A percentile compares a stretch with the other conserved stretches of the same genome.
phyloP scores from a whole-genome alignment of 2,797 vertebrate species.

The Rhabdophis nuchalis region DNA sequence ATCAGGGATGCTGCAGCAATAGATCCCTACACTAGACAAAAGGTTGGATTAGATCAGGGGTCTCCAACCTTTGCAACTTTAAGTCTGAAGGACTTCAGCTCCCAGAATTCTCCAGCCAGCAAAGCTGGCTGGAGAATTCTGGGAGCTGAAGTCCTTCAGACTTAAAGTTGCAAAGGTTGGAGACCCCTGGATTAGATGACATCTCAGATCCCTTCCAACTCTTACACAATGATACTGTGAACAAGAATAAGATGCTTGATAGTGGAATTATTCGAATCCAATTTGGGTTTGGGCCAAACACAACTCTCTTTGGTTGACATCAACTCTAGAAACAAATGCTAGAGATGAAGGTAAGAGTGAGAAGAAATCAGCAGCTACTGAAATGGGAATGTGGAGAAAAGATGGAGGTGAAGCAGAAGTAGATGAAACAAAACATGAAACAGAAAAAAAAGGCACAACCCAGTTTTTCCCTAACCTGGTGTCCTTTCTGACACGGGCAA shows the following conservation, averaged over 20 bases:
- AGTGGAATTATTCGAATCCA: background rate
- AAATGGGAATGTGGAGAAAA: background rate
- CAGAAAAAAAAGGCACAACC: background rate
- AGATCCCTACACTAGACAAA: background rate
- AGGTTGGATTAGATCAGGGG: background rate
- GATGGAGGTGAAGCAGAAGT: background rate
- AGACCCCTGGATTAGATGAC: background rate
- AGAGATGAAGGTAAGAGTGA: background rate
- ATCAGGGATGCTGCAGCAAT: background rate
- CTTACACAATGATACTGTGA: background rate
- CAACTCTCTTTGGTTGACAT: background rate
- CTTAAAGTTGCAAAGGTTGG: too few species aligned
- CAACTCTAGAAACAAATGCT: background rate
- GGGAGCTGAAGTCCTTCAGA: too few species aligned
- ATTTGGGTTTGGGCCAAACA: background rate
- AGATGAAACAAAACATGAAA: background rate
- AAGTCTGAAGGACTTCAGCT: too few species aligned
- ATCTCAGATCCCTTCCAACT: background rate
- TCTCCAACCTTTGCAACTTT: too few species aligned
- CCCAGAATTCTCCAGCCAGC: too few species aligned
- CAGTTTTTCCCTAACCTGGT: background rate
- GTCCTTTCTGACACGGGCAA: background rate
- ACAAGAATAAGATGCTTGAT: background rate
- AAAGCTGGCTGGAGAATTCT: too few species aligned
- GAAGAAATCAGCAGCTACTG: background rate